Evolutionary conservation across 2,888 invertebrate species (phyloP).

Genomic region (Nomada flava): DNA sequence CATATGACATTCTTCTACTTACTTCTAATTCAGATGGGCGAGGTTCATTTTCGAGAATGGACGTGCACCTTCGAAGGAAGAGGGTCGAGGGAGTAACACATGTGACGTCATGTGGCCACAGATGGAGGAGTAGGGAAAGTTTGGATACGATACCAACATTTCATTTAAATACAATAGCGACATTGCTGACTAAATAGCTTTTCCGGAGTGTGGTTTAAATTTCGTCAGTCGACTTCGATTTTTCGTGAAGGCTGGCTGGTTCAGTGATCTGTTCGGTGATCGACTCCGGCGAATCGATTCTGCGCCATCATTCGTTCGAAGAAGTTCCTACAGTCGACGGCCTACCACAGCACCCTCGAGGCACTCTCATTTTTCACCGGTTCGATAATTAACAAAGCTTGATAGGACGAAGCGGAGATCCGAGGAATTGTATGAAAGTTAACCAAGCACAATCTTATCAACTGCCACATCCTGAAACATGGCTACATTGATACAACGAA

Average conservation of each 20-base stretch:
- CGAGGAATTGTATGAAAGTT: not conserved
- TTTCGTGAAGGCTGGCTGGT: conserved; percentile 75
- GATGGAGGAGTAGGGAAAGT: not conserved
- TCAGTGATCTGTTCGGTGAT: conserved; percentile 41
- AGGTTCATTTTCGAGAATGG: conserved; percentile 11
- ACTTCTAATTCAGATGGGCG: too few relatives aligned
- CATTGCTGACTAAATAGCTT: not conserved
- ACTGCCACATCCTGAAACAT: conserved; percentile 56
- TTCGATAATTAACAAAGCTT: too few relatives aligned
- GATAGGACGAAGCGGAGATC: not conserved
- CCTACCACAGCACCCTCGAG: too few relatives aligned
- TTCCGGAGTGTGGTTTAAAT: conserved; percentile 53
- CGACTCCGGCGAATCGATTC: not conserved
- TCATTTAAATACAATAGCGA: conserved; percentile 71
- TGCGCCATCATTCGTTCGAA: not conserved
- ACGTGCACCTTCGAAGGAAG: conserved; percentile 3
- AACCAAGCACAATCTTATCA: not conserved
- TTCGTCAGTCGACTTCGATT: conserved; percentile 73
- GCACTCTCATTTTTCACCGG: too few relatives aligned
- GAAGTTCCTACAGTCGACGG: too few relatives aligned
- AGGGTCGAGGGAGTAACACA: conserved; percentile 9
- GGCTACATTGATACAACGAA: conserved; percentile 74
- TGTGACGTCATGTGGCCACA: not conserved
- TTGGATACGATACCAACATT: not conserved
- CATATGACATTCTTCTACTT: too few relatives aligned